Evolutionary conservation across 2,888 invertebrate genomes (phyloP).

Genomic region (Aradus depressus): DNA sequence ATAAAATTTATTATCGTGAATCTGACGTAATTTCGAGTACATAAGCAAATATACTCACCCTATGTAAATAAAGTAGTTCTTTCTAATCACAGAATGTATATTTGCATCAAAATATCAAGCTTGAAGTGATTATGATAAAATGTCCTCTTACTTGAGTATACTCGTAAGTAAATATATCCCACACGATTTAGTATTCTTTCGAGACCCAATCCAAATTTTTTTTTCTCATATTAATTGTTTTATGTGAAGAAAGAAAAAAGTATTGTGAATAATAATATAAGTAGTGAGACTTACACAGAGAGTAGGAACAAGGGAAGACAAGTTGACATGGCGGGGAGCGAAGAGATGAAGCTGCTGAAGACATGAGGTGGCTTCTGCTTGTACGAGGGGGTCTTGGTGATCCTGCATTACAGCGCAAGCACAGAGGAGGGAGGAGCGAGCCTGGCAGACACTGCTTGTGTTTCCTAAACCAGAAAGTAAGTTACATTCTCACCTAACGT

Average conservation of each 20-base stretch:
- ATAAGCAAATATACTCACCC: no score
- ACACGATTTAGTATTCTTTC: no score
- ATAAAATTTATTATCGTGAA: no score
- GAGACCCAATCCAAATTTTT: background rate
- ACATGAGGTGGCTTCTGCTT: slow-evolving; percentile 91
- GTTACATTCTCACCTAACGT: no score
- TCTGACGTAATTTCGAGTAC: no score
- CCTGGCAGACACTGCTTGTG: slow-evolving; percentile 58
- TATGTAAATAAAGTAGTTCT: no score
- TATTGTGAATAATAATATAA: background rate
- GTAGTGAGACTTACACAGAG: slow-evolving; percentile 61
- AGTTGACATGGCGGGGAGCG: slow-evolving; percentile 86
- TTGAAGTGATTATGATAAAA: no score
- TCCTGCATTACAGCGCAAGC: slow-evolving; percentile 88
- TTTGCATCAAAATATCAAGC: no score
- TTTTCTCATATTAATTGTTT: background rate
- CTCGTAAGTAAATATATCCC: no score
- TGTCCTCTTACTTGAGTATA: no score
- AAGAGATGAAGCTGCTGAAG: slow-evolving; percentile 96
- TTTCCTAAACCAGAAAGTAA: slow-evolving; percentile 43
- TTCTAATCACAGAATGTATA: no score
- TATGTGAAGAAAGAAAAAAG: slow-evolving; percentile 2
- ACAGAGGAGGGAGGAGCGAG: slow-evolving; percentile 74
- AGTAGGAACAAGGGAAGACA: slow-evolving; percentile 82
- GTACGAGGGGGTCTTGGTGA: slow-evolving; percentile 80